Percentiles rank a stretch among this genome's conserved stretches.
phyloP scores from a whole-genome alignment of 2,113 vertebrate species.

The Antennarius striatus region DNA sequence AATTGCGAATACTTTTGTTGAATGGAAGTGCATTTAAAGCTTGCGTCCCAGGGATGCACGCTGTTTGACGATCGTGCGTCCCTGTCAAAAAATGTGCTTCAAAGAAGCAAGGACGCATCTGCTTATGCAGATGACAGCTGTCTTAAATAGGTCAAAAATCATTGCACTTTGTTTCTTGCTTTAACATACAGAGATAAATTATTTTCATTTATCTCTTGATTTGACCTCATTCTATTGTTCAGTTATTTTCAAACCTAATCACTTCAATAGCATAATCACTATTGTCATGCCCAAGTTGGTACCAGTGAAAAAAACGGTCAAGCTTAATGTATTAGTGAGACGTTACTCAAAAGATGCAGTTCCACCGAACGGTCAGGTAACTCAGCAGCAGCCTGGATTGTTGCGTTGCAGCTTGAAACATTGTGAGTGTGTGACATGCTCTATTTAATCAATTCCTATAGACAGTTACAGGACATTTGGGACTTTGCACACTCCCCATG shows the following conservation, averaged over 20 bases:
- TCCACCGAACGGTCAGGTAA: neutral
- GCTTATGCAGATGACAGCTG: too few relatives aligned
- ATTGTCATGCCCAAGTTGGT: neutral
- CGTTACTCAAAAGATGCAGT: too few relatives aligned
- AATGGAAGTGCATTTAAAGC: too few relatives aligned
- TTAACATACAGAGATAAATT: slow-evolving; percentile 15
- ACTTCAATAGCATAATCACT: neutral
- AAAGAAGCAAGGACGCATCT: too few relatives aligned
- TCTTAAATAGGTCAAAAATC: too few relatives aligned
- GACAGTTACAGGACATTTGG: slow-evolving; percentile 54
- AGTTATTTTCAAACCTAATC: slow-evolving; percentile 4
- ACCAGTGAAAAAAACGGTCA: neutral
- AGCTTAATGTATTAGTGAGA: neutral
- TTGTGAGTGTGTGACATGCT: slow-evolving; percentile 25
- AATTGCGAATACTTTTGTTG: too few relatives aligned
- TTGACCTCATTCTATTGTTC: slow-evolving; percentile 10
- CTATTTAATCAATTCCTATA: slow-evolving; percentile 46
- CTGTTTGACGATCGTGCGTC: too few relatives aligned
- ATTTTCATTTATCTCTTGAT: slow-evolving; percentile 21
- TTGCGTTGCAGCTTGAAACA: neutral
- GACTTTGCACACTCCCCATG: slow-evolving; percentile 32
- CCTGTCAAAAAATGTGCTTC: too few relatives aligned
- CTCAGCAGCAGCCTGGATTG: slow-evolving; percentile 9
- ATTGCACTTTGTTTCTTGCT: too few relatives aligned
- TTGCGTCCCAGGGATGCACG: too few relatives aligned